Evolutionary conservation across 2,113 vertebrate genomes (phyloP).

Genomic region (Hemiprocne comata): DNA sequence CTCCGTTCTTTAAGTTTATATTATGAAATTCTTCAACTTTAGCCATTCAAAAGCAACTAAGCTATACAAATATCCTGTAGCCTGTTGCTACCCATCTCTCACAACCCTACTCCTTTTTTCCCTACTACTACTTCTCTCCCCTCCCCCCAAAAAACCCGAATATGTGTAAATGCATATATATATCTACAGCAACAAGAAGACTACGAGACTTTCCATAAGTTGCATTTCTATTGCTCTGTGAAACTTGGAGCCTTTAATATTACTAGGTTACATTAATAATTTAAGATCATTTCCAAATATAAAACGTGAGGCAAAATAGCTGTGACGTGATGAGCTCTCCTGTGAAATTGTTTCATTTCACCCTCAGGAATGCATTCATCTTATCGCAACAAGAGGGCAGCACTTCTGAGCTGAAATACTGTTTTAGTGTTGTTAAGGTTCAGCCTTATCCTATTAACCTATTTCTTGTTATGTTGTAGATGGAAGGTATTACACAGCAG

Average conservation of each 20-base stretch:
- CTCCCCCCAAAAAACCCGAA: neutral
- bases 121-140: too few relatives aligned
- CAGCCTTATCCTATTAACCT: neutral
- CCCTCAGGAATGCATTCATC: neutral
- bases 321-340: neutral
- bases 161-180: neutral
- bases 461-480: neutral
- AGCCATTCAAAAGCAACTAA: neutral
- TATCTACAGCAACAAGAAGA: neutral
- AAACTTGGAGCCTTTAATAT: neutral
- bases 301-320: neutral
- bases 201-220: neutral
- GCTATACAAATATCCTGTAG: neutral
- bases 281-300: neutral
- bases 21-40: neutral
- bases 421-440: neutral
- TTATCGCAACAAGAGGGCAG: neutral
- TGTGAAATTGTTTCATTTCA: constrained; percentile 5
- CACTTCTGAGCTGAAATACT: neutral
- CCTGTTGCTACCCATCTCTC: neutral
- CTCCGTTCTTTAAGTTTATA: neutral
- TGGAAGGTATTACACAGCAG: neutral
- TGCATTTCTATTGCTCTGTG: neutral
- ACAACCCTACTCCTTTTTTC: neutral
- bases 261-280: neutral